Conservation (phyloP, 2,113 vertebrate genomes). For the Bolborhynchus lineola region DNA sequence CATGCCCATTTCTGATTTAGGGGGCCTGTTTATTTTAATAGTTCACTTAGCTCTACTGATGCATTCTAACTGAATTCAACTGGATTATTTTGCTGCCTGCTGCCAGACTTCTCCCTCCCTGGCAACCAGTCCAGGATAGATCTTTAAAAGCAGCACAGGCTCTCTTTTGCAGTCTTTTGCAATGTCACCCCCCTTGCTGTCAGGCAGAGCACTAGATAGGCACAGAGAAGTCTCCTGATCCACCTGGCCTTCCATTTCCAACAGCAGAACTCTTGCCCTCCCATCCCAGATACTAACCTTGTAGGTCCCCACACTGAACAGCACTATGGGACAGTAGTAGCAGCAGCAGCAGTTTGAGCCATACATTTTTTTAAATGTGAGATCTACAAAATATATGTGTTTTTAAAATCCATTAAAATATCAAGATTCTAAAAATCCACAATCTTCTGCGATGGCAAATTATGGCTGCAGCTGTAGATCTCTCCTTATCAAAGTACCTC, state of each 20-base stretch:
- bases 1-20: not conserved
- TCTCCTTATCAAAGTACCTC: not conserved
- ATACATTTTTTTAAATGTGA: not conserved
- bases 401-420: not conserved
- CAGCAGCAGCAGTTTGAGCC: not conserved
- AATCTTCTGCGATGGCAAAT: not conserved
- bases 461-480: not conserved
- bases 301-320: not conserved
- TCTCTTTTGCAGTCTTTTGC: not conserved
- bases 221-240: not conserved
- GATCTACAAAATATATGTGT: not conserved
- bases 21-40: not conserved
- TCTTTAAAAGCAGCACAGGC: not conserved
- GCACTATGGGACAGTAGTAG: not conserved
- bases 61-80: constrained; percentile 1
- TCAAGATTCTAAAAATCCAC: not conserved
- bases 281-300: not conserved
- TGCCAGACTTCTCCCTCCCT: not conserved
- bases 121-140: not conserved
- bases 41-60: not conserved
- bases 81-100: not conserved
- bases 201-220: not conserved
- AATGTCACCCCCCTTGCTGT: not conserved
- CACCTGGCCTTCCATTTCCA: not conserved
- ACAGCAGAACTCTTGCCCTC: not conserved